Conservation (phyloP, 2,888 invertebrate genomes). For the Meteorus colon region DNA sequence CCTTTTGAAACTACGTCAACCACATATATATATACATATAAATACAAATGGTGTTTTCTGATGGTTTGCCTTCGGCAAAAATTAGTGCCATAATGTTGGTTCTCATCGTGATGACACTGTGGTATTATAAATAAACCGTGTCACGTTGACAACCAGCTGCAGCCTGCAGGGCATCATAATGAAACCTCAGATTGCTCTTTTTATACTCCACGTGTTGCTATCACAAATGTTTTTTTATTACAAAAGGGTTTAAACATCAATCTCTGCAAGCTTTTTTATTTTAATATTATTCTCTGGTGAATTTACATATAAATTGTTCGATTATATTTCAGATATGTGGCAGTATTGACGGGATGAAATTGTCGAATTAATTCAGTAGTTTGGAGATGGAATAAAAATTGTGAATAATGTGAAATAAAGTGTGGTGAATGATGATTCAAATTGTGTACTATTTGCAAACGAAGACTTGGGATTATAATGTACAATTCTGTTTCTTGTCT, state of each 20-base stretch:
- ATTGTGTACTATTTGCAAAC: slow-evolving; percentile 3
- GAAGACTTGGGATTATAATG: background rate
- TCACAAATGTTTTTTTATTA: background rate
- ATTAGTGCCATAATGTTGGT: slow-evolving; percentile 23
- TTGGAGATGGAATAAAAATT: background rate
- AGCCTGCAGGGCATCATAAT: slow-evolving; percentile 1
- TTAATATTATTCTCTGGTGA: background rate
- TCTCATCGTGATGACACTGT: background rate
- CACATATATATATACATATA: background rate
- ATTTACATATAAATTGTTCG: background rate
- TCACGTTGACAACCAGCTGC: background rate
- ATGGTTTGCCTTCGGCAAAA: slow-evolving; percentile 3
- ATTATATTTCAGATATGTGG: background rate
- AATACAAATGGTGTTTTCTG: too few relatives aligned
- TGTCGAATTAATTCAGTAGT: background rate
- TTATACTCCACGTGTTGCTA: background rate
- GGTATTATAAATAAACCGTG: slow-evolving; percentile 19
- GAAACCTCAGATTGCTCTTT: background rate
- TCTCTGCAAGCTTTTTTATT: background rate
- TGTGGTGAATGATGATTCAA: background rate
- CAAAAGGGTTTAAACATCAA: background rate
- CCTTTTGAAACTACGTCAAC: background rate
- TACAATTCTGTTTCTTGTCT: background rate
- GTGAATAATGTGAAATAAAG: background rate
- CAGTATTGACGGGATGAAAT: background rate